Conservation (phyloP, 2,888 invertebrate species). For the Xylophagus ater region DNA sequence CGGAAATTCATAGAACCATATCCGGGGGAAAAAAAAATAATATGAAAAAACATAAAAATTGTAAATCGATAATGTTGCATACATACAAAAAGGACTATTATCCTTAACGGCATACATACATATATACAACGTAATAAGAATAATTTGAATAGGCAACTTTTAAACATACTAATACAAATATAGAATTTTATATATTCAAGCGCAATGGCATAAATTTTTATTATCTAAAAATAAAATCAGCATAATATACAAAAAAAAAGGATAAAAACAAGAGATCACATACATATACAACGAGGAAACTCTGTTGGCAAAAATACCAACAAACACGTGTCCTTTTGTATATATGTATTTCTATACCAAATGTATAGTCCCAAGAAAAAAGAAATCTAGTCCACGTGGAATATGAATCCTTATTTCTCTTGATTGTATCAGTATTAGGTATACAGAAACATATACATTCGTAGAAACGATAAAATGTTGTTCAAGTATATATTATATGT, state of each 20-base stretch:
- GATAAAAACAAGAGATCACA: background rate
- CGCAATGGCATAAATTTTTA: slow-evolving; percentile 6
- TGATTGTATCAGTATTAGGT: too few species aligned
- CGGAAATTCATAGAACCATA: too few species aligned
- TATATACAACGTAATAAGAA: background rate
- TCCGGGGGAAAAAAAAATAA: too few species aligned
- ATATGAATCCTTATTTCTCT: too few species aligned
- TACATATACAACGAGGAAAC: background rate
- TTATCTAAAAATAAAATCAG: slow-evolving; percentile 8
- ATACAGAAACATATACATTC: too few species aligned
- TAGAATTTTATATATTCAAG: slow-evolving; percentile 6
- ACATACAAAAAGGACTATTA: slow-evolving; percentile 5
- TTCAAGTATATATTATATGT: too few species aligned
- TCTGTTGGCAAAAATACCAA: background rate
- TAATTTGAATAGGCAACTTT: background rate
- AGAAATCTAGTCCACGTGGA: too few species aligned
- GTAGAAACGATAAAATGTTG: too few species aligned
- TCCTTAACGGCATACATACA: background rate
- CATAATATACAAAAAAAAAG: background rate
- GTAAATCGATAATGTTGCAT: slow-evolving; percentile 11
- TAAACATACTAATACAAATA: background rate
- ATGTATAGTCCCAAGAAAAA: too few species aligned
- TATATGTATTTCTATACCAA: too few species aligned
- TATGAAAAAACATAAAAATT: too few species aligned
- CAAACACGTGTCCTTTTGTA: background rate